phyloP scores from a whole-genome alignment of 1,140 invertebrate genomes.

The Argopecten irradians region DNA sequence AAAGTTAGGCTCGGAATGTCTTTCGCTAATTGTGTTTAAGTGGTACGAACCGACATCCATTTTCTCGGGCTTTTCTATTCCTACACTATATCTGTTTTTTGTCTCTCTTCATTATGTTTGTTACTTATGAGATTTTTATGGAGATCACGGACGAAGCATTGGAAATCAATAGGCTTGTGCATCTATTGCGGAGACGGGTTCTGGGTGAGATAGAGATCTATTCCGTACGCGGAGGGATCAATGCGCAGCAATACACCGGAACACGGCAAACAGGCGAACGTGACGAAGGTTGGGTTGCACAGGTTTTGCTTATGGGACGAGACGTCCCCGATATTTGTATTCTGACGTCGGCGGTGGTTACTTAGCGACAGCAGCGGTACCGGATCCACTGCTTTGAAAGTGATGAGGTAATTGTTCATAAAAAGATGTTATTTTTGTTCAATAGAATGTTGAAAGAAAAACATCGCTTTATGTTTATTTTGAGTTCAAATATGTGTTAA shows the following conservation, averaged over 20 bases:
- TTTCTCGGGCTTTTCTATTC: neutral
- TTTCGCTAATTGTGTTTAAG: neutral
- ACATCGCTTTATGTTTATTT: too few species aligned
- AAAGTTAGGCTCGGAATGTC: neutral
- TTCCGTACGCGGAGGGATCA: neutral
- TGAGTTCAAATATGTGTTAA: too few species aligned
- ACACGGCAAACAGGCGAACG: neutral
- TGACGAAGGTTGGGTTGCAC: neutral
- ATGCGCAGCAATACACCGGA: neutral
- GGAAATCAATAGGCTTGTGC: conserved; percentile 6
- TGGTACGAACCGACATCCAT: neutral
- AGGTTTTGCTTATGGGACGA: neutral
- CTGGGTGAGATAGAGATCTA: neutral
- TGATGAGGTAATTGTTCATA: neutral
- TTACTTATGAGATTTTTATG: conserved; percentile 23
- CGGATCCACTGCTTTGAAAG: neutral
- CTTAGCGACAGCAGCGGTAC: neutral
- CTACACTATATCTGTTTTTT: neutral
- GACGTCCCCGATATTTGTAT: neutral
- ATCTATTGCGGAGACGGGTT: neutral
- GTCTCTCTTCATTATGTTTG: neutral
- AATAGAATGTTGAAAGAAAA: too few species aligned
- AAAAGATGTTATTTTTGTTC: too few species aligned
- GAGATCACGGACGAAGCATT: neutral
- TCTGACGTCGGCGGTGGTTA: neutral